A percentile compares a stretch with the other conserved stretches of the same genome.
phyloP scores from a whole-genome alignment of 2,888 invertebrate genomes.

The Conistra vaccinii region DNA sequence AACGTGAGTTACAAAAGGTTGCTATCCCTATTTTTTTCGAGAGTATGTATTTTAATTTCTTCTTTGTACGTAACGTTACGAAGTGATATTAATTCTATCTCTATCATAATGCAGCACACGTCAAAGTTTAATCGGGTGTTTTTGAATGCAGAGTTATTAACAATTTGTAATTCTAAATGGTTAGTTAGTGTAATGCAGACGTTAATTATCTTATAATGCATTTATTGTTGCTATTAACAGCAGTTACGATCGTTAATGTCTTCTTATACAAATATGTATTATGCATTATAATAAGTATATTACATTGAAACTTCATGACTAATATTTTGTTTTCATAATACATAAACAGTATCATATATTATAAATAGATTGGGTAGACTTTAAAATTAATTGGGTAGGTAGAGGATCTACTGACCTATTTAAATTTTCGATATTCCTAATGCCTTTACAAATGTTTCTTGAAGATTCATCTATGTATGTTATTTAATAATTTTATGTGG shows the following conservation, averaged over 20 bases:
- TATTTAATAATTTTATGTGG: slow-evolving; percentile 10
- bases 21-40: slow-evolving; percentile 71
- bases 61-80: slow-evolving; percentile 34
- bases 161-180: slow-evolving; percentile 13
- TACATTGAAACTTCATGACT: slow-evolving; percentile 15
- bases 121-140: not conserved
- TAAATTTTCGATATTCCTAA: slow-evolving; percentile 6
- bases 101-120: not conserved
- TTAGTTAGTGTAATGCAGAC: slow-evolving; percentile 22
- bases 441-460: slow-evolving; percentile 29
- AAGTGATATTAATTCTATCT: not conserved
- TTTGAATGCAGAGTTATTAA: slow-evolving; percentile 18
- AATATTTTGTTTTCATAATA: slow-evolving; percentile 8
- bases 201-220: slow-evolving; percentile 20
- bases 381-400: not conserved
- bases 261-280: slow-evolving; percentile 34
- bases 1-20: slow-evolving; percentile 80
- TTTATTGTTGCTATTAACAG: slow-evolving; percentile 27
- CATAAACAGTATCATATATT: slow-evolving; percentile 1
- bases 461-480: not conserved
- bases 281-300: slow-evolving; percentile 1
- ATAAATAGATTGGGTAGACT: not conserved
- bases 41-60: slow-evolving; percentile 25
- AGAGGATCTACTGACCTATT: slow-evolving; percentile 30
- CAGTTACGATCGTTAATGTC: slow-evolving; percentile 19